Evolutionary conservation across 2,113 vertebrate genomes (phyloP), one percentile per base, ranked within the genome.

Genomic region (Alethe diademata): DNA sequence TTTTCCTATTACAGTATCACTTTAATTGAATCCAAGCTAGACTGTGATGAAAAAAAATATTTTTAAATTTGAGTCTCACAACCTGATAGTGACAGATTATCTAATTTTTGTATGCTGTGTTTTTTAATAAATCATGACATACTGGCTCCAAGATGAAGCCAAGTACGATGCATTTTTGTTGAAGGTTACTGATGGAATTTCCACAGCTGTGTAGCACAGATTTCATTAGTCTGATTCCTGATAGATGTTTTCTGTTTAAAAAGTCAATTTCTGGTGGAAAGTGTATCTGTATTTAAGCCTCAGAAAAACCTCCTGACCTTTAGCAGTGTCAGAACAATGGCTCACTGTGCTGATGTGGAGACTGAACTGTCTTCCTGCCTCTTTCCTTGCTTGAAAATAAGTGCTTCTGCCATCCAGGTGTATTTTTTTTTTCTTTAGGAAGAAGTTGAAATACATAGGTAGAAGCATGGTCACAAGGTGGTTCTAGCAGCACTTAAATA

Each of bases 91-190:
- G 31, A 61, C 56, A 69, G 20, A 66, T 76, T 50, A 66, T 75
- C 38, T 73, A 3, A 54, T 66, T 69, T 84, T 86, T 38, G 18
- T n/a, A 48, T 7, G 9, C 25, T 35, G 5, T 51, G 3, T 4
- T 65, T 79, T 79, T 74, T 38, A 73, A 50, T 66, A 58, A 73
- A 50, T 78, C 38, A 5, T 40, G 62, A 58, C 36, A 35, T 13
- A 19, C 11, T 50, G 47, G 12, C 51, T 61, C 40, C 5, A 47
- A 23, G 54, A 73, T 64, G 8, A 82, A 82, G 72, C 6, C 4
- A 20, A 53, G 20, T 54, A 31, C 0, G 0, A 60, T 12, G 14
- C 6, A 14, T 64, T 86, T 78, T 82, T 79, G 3, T 70, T 72
- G 33, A 69, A 42, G 35, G 20, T 73, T 65, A 54, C 5, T 50